phyloP scores from a whole-genome alignment of 2,797 vertebrate genomes.

The Ciconia nigra region DNA sequence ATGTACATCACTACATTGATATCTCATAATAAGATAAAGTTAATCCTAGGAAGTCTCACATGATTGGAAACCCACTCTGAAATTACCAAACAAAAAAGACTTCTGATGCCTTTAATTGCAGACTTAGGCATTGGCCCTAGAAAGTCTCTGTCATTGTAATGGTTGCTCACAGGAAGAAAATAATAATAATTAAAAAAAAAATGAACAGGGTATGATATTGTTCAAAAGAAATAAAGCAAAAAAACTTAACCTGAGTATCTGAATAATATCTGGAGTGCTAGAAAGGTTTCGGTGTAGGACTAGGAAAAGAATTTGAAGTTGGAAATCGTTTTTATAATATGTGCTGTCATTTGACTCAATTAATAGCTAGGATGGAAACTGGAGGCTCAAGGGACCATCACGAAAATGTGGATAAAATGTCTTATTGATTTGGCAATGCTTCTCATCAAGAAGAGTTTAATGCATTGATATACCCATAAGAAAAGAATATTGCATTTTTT shows the following conservation, averaged over 20 bases:
- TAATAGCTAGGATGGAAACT: constrained; percentile 56
- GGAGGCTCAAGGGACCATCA: constrained; percentile 30
- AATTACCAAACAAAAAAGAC: background rate
- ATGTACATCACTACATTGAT: constrained; percentile 15
- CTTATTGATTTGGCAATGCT: constrained; percentile 64
- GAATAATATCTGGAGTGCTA: background rate
- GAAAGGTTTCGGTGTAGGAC: background rate
- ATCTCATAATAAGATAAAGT: constrained; percentile 36
- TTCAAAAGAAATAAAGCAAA: background rate
- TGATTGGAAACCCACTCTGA: background rate
- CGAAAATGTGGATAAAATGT: constrained; percentile 63
- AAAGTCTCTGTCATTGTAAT: background rate
- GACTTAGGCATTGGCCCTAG: background rate
- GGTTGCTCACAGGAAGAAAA: background rate
- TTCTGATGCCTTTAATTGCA: background rate
- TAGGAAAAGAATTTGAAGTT: background rate
- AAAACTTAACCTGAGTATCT: background rate
- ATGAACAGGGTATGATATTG: background rate
- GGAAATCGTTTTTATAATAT: background rate
- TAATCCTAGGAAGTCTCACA: background rate
- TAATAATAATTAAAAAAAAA: background rate
- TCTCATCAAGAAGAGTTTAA: constrained; percentile 55
- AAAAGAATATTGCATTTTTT: constrained; percentile 1
- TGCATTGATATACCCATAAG: constrained; percentile 11
- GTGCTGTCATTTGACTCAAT: constrained; percentile 58